Evolutionary conservation across 1,140 invertebrate genomes (phyloP), one percentile per base, ranked within the genome.

Genomic region (Aphaenogaster floridana): DNA sequence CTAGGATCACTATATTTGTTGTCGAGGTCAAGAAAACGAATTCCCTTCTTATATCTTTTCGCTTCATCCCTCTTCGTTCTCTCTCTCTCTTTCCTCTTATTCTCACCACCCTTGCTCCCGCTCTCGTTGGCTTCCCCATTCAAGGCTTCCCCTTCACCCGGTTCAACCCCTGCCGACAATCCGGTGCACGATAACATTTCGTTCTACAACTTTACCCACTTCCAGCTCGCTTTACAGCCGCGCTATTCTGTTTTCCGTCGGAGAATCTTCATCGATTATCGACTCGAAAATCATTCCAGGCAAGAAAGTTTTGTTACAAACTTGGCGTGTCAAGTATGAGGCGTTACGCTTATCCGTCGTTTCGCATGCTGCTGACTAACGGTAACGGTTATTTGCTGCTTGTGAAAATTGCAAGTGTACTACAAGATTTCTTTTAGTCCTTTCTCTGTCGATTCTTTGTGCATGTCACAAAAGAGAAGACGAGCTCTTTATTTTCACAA

Each of bases 11-110:
- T 86, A 71, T 88, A 90, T 90, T 92, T 92, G 91, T 94, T 93
- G 90, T 86, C 93, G 92, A 95, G 94, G 94, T 95, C 94, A 95
- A 95, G 93, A 92, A 94, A 95, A 93, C 90, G 91, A 94, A 95
- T 88, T 84, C 89, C 89, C 90, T 89, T 92, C 89, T 93, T 92
- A 89, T 89, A 91, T 90, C 86, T 69, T 59, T 86, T 69, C 39
- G 59, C 71, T 76, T 88, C 90, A 78, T 89, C 83, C 66, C 63
- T 92, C 89, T 68, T 88, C 88, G 42, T 88, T 80, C 90, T 76
- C 48, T 54, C 80, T 69, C 66, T 74, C 74, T 86, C 92, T 90
- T 93, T 92, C 92, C 93, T 91, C 88, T 74, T 83, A 48, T 83
- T 84, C 80, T 85, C 68, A 48, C 87, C 86, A 88, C 89, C 72